These are phyloP conservation scores for Geodia barretti DNA, from an alignment of 37 sponge, comb jelly and placozoan genomes.

Conservation along the genomic window DNA sequence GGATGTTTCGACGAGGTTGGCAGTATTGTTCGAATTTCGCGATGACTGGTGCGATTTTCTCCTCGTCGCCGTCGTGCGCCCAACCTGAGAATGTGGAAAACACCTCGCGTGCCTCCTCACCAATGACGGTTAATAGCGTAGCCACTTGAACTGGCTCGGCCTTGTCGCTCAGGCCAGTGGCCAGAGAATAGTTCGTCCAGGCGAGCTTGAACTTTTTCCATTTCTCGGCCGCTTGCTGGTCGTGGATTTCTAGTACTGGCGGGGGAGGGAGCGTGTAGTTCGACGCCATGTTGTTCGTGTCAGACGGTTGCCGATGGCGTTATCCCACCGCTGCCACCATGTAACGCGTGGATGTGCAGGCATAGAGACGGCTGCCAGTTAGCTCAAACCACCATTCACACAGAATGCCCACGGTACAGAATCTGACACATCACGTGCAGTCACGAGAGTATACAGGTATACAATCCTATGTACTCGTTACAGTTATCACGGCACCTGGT, in stretches of 20 bases:
- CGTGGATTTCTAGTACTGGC: slow-evolving; percentile 14
- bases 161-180: slow-evolving; percentile 1
- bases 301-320: too few species aligned
- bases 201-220: slow-evolving; percentile 16
- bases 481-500: slow-evolving; percentile 12
- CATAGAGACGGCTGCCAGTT: too few species aligned
- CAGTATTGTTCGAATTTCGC: slow-evolving; percentile 26
- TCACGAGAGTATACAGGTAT: too few species aligned
- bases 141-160: slow-evolving; percentile 20
- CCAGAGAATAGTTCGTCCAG: slow-evolving; percentile 14
- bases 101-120: slow-evolving; percentile 37
- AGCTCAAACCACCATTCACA: too few species aligned
- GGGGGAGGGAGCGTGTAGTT: slow-evolving; percentile 5
- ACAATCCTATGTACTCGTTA: too few species aligned
- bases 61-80: slow-evolving; percentile 24
- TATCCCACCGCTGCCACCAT: too few species aligned
- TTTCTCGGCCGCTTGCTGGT: slow-evolving; percentile 1
- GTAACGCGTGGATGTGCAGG: too few species aligned
- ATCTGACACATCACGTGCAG: too few species aligned
- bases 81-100: slow-evolving; percentile 32
- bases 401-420: too few species aligned
- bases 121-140: slow-evolving; percentile 25
- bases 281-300: slow-evolving; percentile 8
- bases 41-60: slow-evolving; percentile 27
- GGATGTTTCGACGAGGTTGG: slow-evolving; percentile 29